A percentile compares a stretch with the other conserved stretches of the same genome.
These are phyloP conservation scores for Melieria picta DNA, from an alignment of 2,888 invertebrate genomes.

Conservation along the genomic window DNA sequence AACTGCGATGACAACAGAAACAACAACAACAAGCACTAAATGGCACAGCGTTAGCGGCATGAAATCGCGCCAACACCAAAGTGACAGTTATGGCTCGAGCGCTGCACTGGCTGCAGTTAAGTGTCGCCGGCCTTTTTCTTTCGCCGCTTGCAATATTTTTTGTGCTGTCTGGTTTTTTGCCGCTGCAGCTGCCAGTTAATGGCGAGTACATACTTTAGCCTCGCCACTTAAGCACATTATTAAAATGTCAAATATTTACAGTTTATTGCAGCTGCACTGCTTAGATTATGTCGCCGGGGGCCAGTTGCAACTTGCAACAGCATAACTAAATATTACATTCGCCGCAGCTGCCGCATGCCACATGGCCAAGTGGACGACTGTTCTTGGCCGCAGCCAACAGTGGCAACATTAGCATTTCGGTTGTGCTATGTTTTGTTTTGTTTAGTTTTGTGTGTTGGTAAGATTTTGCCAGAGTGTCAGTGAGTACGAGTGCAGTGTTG, in stretches of 20 bases:
- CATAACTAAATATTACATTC: too few relatives aligned
- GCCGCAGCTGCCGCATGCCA: too few relatives aligned
- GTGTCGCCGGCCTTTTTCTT: conserved; percentile 21
- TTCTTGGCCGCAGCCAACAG: too few relatives aligned
- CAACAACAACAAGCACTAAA: conserved; percentile 9
- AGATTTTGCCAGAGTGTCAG: too few relatives aligned
- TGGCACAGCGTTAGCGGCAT: conserved; percentile 25
- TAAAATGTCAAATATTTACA: conserved; percentile 61
- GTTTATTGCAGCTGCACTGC: conserved; percentile 61
- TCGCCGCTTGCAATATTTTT: not conserved
- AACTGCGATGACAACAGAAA: not conserved
- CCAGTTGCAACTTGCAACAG: too few relatives aligned
- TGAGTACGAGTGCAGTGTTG: too few relatives aligned
- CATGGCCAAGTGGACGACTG: too few relatives aligned
- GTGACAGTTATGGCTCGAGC: conserved; percentile 46
- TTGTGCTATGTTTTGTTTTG: too few relatives aligned
- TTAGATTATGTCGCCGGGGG: conserved; percentile 39
- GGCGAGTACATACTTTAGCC: conserved; percentile 45
- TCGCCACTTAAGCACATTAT: conserved; percentile 52
- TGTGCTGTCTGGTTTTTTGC: too few relatives aligned
- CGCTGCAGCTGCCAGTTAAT: conserved; percentile 34
- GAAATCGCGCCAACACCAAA: conserved; percentile 41
- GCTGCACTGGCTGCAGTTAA: not conserved
- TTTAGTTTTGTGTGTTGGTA: too few relatives aligned
- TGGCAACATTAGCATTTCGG: too few relatives aligned